Percentiles rank a stretch among this genome's conserved stretches.
phyloP scores from a whole-genome alignment of 1,140 invertebrate genomes.

The Hirudo medicinalis region DNA sequence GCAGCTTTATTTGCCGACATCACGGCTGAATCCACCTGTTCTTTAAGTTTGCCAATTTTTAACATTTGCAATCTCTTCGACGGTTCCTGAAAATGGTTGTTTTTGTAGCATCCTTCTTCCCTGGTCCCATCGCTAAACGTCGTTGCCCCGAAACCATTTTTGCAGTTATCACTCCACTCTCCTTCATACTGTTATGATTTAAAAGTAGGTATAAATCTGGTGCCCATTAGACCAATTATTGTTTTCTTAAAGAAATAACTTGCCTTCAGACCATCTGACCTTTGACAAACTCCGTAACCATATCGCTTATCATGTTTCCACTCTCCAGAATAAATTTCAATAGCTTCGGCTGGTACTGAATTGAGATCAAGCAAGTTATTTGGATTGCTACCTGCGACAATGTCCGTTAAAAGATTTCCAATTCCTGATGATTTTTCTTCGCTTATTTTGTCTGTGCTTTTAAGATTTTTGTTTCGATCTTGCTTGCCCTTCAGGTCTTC shows the following conservation, averaged over 20 bases:
- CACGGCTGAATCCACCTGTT: constrained; percentile 87
- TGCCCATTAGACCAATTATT: no score
- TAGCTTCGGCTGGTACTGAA: constrained; percentile 47
- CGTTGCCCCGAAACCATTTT: constrained; percentile 98
- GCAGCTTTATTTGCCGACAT: constrained; percentile 85
- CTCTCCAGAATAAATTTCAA: constrained; percentile 96
- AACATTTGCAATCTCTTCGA: constrained; percentile 94
- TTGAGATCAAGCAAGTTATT: not conserved
- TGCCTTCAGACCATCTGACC: constrained; percentile 74
- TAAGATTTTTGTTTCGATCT: not conserved
- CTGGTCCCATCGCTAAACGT: constrained; percentile 88
- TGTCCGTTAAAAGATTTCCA: not conserved
- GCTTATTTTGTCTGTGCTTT: not conserved
- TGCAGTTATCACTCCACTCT: constrained; percentile 99
- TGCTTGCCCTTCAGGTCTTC: not conserved
- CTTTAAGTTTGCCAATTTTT: constrained; percentile 85
- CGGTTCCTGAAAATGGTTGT: constrained; percentile 91
- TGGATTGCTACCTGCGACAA: constrained; percentile 4
- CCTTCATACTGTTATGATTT: constrained; percentile 61
- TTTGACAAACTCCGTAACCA: constrained; percentile 89
- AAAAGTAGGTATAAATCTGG: no score
- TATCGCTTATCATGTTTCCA: constrained; percentile 99
- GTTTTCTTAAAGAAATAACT: no score
- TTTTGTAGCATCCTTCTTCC: constrained; percentile 98
- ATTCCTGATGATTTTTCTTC: not conserved